These are phyloP conservation scores for Echeneis naucrates DNA, from an alignment of 2,797 vertebrate species.

Conservation along the genomic window DNA sequence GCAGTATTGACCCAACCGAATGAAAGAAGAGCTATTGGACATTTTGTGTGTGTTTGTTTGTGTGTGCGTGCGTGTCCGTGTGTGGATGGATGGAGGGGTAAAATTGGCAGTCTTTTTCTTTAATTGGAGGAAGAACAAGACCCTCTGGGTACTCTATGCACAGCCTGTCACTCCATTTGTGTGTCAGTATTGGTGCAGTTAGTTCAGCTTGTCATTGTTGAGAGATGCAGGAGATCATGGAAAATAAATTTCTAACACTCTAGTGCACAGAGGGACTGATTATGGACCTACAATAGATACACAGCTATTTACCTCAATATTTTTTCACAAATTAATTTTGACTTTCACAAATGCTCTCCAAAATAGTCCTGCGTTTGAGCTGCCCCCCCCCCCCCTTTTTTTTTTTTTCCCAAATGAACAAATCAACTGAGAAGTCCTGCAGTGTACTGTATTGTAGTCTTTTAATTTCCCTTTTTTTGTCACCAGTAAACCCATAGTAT, in stretches of 20 bases:
- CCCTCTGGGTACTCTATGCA: slow-evolving; percentile 58
- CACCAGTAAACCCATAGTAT: not conserved
- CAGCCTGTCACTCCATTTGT: slow-evolving; percentile 66
- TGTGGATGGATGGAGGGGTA: slow-evolving; percentile 50
- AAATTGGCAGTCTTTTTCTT: slow-evolving; percentile 72
- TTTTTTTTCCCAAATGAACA: no score
- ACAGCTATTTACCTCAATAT: slow-evolving; percentile 17
- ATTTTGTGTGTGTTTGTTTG: slow-evolving; percentile 31
- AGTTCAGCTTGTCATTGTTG: slow-evolving; percentile 67
- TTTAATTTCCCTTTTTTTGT: not conserved
- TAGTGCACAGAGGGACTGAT: slow-evolving; percentile 20
- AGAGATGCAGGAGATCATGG: slow-evolving; percentile 50
- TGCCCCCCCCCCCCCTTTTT: no score
- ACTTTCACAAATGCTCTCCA: slow-evolving; percentile 12
- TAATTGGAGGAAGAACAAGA: slow-evolving; percentile 73
- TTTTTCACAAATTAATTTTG: slow-evolving; percentile 34
- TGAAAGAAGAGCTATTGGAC: slow-evolving; percentile 53
- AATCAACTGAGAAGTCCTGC: not conserved
- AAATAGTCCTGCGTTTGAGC: not conserved
- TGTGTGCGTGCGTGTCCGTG: slow-evolving; percentile 24
- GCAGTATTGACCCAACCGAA: slow-evolving; percentile 70
- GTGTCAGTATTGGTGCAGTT: slow-evolving; percentile 55
- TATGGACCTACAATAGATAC: slow-evolving; percentile 18
- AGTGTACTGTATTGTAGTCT: not conserved
- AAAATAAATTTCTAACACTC: slow-evolving; percentile 38